Evolutionary conservation across 2,113 vertebrate species (phyloP), one percentile per base, ranked within the genome.

Genomic region (Murina feae): DNA sequence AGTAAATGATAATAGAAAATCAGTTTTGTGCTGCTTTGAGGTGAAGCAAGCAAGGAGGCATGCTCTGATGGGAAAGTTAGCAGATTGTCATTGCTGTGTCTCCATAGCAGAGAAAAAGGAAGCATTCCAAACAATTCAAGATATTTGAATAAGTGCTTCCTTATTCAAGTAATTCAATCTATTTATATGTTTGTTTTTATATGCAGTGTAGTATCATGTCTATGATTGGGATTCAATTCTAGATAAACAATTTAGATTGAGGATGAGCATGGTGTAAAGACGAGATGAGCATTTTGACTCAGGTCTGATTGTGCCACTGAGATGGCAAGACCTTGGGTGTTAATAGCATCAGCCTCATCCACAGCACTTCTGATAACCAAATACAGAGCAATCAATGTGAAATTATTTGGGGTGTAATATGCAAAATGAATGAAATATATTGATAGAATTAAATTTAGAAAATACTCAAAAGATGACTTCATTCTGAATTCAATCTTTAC

Each of bases 1-100:
- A 65, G 82, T 63, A 79, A 91, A 80, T 81, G 76, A 95, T 90
- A 94, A 96, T 90, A 88, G 90, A 89, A 96, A 95, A 87, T 60
- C 92, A 93, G 47, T 78, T 81, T 71, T 51, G 76, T 85, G 90
- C 72, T 89, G 60, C 95, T 95, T 97, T 82, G 80, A 58, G 68
- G 91, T 93, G 53, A 91, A 96, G 95, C 95, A 76, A 89, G 89
- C 91, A 89, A 49, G 6, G 39, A 94, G 79, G 49, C n/a, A 0
- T 65, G 76, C 65, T 94, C 90, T 72, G 71, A 82, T 65, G 42
- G 84, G 72, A 63, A 93, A 86, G 71, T 66, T 44, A 49, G 53
- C 58, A 60, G 42, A 76, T 18, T 87, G 87, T 66, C 65, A 85
- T 21, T 72, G 80, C 68, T 28, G 20, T 4, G 6, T 63, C 53